Base-by-base conservation (phyloP, 2,113 vertebrate genomes). In the Mesocricetus auratus region DNA sequence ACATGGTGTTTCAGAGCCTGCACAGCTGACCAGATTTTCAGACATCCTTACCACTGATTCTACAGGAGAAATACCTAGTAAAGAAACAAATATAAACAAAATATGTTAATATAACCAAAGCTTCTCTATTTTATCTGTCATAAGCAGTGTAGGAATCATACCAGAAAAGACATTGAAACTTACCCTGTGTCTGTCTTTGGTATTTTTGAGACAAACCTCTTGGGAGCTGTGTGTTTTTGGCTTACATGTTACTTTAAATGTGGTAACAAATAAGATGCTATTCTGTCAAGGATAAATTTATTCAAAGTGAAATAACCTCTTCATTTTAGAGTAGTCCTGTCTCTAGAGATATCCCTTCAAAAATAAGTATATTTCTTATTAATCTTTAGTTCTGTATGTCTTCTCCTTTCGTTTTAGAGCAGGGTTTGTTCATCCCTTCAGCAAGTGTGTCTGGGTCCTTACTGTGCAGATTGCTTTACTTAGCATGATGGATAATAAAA, bases 261-360 rank as follows among this genome's bases (percentile, higher is more conserved):
- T 90, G 74, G 33, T n/a, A 78, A 62, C 74, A 90, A 90, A 66
- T 90, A 90, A 90, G 89, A 64, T 62, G 29, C 58, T 45, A 36
- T 50, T 66, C 74, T 78, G 73, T 78, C 58, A 90, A 90, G 74
- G 74, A 90, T 78, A 62, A 90, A 90, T 78, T 90, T 78, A 78
- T 90, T 90, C 74, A 50, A 90, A 90, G 74, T 78, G 74, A 90
- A 89, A 74, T 74, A 88, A 73, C 39, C 60, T n/a, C 17, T 60
- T 19, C 26, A 9, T 60, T 77, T 90, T 75, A 77, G 77, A 90
- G 89, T 90, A 90, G 42, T 90, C 13, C 58, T 50, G 29, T 50
- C 74, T 64, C 73, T 64, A 60, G 73, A 78, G 88, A 36, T 36
- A 47, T 36, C 19, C 29, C 56, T 66, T 90, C 73, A 78, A 90